Conservation (phyloP, 2,113 vertebrate genomes). For the Heterotis niloticus region DNA sequence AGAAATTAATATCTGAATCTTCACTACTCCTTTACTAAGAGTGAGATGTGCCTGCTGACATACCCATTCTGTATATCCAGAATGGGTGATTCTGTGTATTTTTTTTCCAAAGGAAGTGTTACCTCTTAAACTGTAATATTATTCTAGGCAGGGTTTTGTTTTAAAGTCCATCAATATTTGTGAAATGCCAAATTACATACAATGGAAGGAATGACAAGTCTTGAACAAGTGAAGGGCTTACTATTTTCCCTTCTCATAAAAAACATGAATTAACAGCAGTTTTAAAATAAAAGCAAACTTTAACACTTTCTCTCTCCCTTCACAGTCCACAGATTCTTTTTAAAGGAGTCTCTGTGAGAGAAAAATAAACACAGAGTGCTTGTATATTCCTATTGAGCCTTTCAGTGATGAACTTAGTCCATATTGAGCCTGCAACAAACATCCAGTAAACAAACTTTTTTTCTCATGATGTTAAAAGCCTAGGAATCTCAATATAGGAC, state of each 20-base stretch:
- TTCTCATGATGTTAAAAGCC: not conserved
- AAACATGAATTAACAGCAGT: no score
- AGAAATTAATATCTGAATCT: not conserved
- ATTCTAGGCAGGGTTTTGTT: not conserved
- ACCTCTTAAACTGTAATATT: not conserved
- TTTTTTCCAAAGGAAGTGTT: not conserved
- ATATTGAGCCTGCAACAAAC: constrained; percentile 3
- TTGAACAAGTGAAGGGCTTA: no score
- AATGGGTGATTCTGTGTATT: not conserved
- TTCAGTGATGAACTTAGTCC: no score
- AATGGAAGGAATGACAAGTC: no score
- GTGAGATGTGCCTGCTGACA: not conserved
- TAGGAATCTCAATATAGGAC: constrained; percentile 4
- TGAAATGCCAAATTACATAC: not conserved
- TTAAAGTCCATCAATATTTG: not conserved
- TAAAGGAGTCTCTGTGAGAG: no score
- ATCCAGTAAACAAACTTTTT: no score
- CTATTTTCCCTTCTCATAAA: no score
- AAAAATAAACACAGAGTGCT: no score
- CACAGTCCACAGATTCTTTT: no score
- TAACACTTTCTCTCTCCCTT: no score
- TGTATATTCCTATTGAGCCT: no score
- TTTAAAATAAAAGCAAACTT: no score
- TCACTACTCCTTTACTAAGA: constrained; percentile 1
- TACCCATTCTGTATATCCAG: not conserved